Evolutionary conservation across 2,113 vertebrate genomes (phyloP).

Genomic region (Aix galericulata): DNA sequence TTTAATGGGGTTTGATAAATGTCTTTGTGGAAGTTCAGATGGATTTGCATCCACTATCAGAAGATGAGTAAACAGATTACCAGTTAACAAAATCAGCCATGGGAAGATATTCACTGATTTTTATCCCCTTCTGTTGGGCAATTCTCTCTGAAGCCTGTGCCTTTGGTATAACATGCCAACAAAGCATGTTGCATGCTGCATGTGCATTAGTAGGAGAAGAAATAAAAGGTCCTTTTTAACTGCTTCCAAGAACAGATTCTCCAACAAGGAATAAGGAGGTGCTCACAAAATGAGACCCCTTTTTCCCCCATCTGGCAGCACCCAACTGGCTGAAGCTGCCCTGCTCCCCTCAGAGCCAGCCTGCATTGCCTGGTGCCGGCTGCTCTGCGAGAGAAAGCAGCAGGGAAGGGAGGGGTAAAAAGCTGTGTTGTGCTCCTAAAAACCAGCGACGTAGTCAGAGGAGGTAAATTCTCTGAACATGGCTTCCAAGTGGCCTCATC

Average conservation of each 20-base stretch:
- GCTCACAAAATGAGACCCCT: not conserved
- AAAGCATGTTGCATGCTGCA: fast-evolving
- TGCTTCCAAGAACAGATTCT: not conserved
- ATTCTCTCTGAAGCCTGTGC: not conserved
- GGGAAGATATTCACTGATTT: not conserved
- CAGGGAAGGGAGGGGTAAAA: constrained; percentile 8
- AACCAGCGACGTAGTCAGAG: not conserved
- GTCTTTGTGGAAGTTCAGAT: not conserved
- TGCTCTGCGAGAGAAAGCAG: not conserved
- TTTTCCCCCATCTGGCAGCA: not conserved
- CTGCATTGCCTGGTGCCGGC: not conserved
- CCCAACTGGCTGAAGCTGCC: not conserved
- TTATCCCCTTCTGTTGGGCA: not conserved
- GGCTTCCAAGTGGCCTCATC: constrained; percentile 59
- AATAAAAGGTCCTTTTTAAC: not conserved
- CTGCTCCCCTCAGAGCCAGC: not conserved
- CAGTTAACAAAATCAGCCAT: not conserved
- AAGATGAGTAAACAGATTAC: not conserved
- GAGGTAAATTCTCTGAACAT: constrained; percentile 30
- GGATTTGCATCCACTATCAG: not conserved
- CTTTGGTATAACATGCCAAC: not conserved
- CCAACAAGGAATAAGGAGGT: not conserved
- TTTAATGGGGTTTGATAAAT: not conserved
- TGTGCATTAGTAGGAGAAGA: not conserved
- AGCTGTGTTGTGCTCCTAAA: constrained; percentile 19